These are phyloP conservation scores for Eumeta japonica DNA, from an alignment of 1,140 invertebrate species.

Conservation along the genomic window DNA sequence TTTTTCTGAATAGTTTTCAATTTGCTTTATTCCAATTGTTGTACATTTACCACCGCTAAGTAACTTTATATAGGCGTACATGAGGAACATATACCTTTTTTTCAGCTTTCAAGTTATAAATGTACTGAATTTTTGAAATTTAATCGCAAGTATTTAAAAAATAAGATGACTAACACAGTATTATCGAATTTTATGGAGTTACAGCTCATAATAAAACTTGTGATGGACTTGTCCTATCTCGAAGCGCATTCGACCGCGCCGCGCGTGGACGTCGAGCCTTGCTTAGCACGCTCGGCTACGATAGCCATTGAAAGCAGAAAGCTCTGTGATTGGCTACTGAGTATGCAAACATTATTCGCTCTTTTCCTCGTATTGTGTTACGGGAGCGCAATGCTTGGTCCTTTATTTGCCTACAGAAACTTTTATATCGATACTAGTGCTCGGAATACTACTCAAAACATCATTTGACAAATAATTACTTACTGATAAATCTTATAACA, in stretches of 20 bases:
- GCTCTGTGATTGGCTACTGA: neutral
- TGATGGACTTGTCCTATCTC: neutral
- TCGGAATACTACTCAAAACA: neutral
- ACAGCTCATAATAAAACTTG: constrained; percentile 1
- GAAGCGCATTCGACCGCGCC: neutral
- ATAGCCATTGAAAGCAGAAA: neutral
- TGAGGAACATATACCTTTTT: neutral
- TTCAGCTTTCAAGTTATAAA: constrained; percentile 1
- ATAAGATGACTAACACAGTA: constrained; percentile 1
- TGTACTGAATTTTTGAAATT: neutral
- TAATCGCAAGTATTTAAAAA: neutral
- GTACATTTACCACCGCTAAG: constrained; percentile 1
- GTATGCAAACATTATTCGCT: constrained; percentile 1
- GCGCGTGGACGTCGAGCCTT: neutral
- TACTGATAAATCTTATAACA: neutral
- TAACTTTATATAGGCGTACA: constrained; percentile 1
- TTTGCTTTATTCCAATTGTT: constrained; percentile 1
- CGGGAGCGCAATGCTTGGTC: neutral
- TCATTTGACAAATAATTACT: neutral
- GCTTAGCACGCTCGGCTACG: neutral
- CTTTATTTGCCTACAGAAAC: constrained; percentile 1
- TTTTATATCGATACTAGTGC: neutral
- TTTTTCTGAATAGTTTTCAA: constrained; percentile 1
- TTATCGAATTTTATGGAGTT: constrained; percentile 1
- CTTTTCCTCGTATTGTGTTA: neutral